Percentiles rank a stretch among this genome's conserved stretches.
phyloP scores from a whole-genome alignment of 2,888 invertebrate genomes.

The Pardosa pseudoannulata region DNA sequence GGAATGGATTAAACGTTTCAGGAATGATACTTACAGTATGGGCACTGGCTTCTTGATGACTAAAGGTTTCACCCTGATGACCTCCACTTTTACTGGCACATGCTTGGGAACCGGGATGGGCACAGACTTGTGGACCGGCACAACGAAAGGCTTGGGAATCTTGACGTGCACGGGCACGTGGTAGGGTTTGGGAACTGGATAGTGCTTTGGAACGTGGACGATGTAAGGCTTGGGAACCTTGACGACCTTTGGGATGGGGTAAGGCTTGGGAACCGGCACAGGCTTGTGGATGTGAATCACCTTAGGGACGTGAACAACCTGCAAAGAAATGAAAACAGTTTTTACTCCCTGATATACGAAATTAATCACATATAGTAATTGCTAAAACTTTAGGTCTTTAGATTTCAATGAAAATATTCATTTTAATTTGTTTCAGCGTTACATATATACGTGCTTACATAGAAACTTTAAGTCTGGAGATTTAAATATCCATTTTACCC shows the following conservation, averaged over 20 bases:
- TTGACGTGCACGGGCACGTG: slow-evolving; percentile 65
- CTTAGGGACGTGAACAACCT: slow-evolving; percentile 67
- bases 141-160: slow-evolving; percentile 74
- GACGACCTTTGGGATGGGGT: slow-evolving; percentile 74
- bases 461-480: no score
- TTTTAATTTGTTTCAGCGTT: no score
- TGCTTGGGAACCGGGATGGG: slow-evolving; percentile 74
- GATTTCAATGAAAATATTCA: no score
- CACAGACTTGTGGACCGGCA: slow-evolving; percentile 74
- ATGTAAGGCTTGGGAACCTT: slow-evolving; percentile 75
- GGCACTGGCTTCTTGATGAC: slow-evolving; percentile 75
- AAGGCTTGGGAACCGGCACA: slow-evolving; percentile 74
- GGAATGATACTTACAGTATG: slow-evolving; percentile 74
- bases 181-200: slow-evolving; percentile 74
- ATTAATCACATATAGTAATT: no score
- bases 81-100: slow-evolving; percentile 74
- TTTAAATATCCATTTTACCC: no score
- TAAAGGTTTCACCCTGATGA: slow-evolving; percentile 74
- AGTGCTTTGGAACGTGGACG: slow-evolving; percentile 74
- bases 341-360: no score
- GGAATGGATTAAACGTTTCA: no score
- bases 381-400: no score
- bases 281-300: slow-evolving; percentile 73
- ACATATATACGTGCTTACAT: no score
- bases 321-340: no score